Evolutionary conservation across 2,113 vertebrate species (phyloP).

Genomic region (Cyanocitta stelleri): DNA sequence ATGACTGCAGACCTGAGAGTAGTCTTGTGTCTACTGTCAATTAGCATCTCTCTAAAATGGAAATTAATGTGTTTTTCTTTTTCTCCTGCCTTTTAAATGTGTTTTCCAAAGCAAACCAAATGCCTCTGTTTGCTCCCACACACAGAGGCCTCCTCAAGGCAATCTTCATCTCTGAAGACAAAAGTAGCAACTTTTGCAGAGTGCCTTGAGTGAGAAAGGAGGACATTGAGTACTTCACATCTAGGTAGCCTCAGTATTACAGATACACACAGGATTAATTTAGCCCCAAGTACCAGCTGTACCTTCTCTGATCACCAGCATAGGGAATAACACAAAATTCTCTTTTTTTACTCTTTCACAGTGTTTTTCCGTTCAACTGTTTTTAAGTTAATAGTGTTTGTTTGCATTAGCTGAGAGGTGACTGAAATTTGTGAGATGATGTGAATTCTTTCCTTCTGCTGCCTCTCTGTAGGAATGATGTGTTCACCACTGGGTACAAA

Average conservation of each 20-base stretch:
- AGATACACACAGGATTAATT: not conserved
- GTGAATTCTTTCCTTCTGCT: not conserved
- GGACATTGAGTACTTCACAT: not conserved
- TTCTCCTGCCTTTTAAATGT: not conserved
- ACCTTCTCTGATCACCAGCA: not conserved
- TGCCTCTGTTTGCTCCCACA: rapidly evolving
- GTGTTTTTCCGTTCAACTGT: not conserved
- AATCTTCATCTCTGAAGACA: not conserved
- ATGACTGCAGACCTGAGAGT: no score
- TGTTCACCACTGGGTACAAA: not conserved
- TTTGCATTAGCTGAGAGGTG: not conserved
- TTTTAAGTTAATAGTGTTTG: not conserved
- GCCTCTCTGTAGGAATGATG: not conserved
- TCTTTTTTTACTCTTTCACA: not conserved
- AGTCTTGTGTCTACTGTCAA: no score
- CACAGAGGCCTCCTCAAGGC: not conserved
- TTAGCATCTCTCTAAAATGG: not conserved
- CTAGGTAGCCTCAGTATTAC: not conserved
- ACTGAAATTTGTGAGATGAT: not conserved
- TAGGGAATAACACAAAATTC: not conserved
- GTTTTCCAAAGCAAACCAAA: not conserved
- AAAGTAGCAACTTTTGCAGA: not conserved
- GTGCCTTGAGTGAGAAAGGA: not conserved
- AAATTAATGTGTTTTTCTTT: not conserved
- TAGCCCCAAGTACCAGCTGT: not conserved